Base-by-base conservation (phyloP, 2,888 invertebrate species). In the Pherbina coryleti region DNA sequence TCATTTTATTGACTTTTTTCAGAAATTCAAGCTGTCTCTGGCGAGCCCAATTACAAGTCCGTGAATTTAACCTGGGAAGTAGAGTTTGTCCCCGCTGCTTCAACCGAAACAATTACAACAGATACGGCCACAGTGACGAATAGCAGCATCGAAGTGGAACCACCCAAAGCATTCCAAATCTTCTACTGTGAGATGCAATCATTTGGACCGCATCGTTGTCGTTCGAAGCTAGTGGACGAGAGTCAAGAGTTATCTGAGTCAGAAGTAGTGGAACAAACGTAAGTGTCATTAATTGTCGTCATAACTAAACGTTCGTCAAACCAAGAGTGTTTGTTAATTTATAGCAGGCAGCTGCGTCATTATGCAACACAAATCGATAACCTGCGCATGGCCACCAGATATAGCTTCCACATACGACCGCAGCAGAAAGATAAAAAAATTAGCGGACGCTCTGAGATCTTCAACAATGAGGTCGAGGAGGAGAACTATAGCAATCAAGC, bases 151-250 rank as follows among this genome's bases (percentile, higher is more conserved):
- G 84, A 83, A 79, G 82, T 85, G 79, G 90, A 91, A 67, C 91
- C 91, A 81, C 87, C 92, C 60, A 90, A 92, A 82, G 92, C 92
- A 19, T 95, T 94, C 89, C 93, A 93, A 88, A 92, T 95, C 62
- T 92, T 93, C 85, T 95, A 94, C 88, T 95, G 95, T 88, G 95
- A 95, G 87, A 89, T 95, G 80, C 95, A 95, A 88, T 93, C 94
- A 19, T 95, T 94, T 93, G 95, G 95, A 19, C 92, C 93, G 70
- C 94, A 95, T 85, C 91, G 95, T 77, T 95, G 95, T 86, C 91
- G 94, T 82, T 92, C 93, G 69, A 93, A 89, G 81, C 79, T 88
- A 76, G 83, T 89, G 53, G 87, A 89, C 79, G 84, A 84, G 60
- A 83, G 81, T 51, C 81, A 78, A n/a, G 78, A 85, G 19, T 76